These are phyloP conservation scores for Bathynomus jamesi DNA, from an alignment of 1,140 invertebrate genomes.

Conservation along the genomic window DNA sequence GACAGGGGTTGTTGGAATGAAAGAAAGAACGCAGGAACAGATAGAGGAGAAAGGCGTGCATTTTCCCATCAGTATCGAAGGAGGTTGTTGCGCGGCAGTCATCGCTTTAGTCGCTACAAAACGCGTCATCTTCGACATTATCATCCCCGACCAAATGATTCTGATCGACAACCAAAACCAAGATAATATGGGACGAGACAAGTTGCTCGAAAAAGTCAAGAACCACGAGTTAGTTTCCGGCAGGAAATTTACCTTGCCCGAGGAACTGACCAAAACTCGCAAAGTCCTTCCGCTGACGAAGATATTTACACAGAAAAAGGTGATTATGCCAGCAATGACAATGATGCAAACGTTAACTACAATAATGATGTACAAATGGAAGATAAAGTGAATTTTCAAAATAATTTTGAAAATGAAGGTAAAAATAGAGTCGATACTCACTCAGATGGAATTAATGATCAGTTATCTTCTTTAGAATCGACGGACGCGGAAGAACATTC, in stretches of 20 bases:
- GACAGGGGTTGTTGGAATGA: background rate
- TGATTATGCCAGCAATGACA: background rate
- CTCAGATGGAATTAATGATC: too few relatives aligned
- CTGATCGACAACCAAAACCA: conserved; percentile 51
- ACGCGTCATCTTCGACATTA: conserved; percentile 46
- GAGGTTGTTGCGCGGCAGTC: conserved; percentile 41
- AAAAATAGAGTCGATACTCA: too few relatives aligned
- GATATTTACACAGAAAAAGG: conserved; percentile 2
- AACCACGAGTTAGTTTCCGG: conserved; percentile 21
- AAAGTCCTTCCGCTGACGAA: background rate
- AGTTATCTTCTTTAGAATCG: too few relatives aligned
- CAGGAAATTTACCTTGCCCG: conserved; percentile 10
- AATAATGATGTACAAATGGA: too few relatives aligned
- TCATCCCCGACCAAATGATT: conserved; percentile 54
- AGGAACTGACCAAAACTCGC: background rate
- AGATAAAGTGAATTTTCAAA: too few relatives aligned
- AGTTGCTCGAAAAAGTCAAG: conserved; percentile 39
- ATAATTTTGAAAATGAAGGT: too few relatives aligned
- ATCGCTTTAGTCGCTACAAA: conserved; percentile 38
- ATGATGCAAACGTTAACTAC: background rate
- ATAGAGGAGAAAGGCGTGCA: background rate
- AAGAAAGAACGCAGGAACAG: background rate
- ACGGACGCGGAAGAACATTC: too few relatives aligned
- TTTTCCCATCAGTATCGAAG: conserved; percentile 30
- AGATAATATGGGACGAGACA: conserved; percentile 49